A percentile compares a stretch with the other conserved stretches of the same genome.
phyloP scores from a whole-genome alignment of 1,140 invertebrate genomes.

The Tetragnatha versicolor region DNA sequence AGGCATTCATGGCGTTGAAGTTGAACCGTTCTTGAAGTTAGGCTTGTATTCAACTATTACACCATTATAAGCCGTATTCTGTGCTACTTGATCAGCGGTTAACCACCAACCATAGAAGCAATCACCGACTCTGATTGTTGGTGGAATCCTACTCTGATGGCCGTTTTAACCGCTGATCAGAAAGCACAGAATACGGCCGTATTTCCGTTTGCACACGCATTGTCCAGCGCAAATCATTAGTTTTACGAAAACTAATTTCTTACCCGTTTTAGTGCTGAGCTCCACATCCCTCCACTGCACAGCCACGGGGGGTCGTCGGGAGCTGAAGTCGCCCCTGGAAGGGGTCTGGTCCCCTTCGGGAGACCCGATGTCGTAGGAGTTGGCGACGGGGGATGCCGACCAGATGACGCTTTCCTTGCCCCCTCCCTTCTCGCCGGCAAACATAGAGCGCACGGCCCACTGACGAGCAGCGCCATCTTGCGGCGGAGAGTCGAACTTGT shows the following conservation, averaged over 20 bases:
- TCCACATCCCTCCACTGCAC: constrained; percentile 22
- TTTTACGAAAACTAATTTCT: no score
- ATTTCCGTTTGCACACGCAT: no score
- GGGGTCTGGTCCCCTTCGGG: not conserved
- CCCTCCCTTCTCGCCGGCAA: not conserved
- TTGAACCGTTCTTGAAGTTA: no score
- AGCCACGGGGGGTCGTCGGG: constrained; percentile 8
- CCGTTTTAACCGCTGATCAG: no score
- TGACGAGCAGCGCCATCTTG: not conserved
- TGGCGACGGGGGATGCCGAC: not conserved
- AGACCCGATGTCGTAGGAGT: not conserved
- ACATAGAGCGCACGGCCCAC: constrained; percentile 27
- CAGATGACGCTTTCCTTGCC: not conserved
- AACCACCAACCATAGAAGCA: no score
- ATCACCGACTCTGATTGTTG: no score
- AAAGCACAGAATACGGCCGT: not conserved
- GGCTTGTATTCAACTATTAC: no score
- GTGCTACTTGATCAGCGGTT: no score
- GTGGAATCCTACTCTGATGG: no score
- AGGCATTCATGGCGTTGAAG: no score
- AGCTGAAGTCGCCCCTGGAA: not conserved
- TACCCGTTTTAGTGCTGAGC: not conserved
- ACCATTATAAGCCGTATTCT: no score
- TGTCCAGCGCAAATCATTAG: no score
- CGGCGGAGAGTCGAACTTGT: constrained; percentile 34